phyloP scores from a whole-genome alignment of 64 coral and sea anemone genomes.

The Astreopora myriophthalma region DNA sequence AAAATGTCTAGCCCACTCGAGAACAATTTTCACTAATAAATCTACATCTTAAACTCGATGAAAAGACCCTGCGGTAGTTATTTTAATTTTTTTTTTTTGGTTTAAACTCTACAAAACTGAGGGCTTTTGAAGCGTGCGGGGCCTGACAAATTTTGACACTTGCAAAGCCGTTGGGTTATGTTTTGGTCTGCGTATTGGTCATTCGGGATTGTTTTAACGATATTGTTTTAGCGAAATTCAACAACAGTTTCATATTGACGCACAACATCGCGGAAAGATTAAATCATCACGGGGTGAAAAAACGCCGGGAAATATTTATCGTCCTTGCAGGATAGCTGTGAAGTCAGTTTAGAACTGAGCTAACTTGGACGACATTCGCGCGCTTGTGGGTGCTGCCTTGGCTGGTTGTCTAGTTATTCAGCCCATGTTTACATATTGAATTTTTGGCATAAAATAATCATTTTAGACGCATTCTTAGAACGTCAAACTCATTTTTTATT shows the following conservation, averaged over 20 bases:
- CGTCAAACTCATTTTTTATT: not conserved
- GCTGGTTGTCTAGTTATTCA: not conserved
- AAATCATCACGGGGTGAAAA: not conserved
- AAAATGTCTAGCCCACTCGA: not conserved
- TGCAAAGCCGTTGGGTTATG: conserved; percentile 4
- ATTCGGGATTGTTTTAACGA: conserved; percentile 21
- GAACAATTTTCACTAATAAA: not conserved
- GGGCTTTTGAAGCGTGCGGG: not conserved
- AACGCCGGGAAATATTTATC: not conserved
- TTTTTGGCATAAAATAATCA: not conserved
- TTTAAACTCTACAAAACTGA: too few relatives aligned
- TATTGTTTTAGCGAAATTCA: conserved; percentile 36
- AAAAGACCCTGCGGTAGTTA: not conserved
- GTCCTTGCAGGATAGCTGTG: too few relatives aligned
- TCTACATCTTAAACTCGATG: not conserved
- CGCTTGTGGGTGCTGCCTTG: too few relatives aligned
- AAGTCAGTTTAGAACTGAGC: not conserved
- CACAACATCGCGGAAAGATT: not conserved
- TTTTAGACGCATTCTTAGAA: not conserved
- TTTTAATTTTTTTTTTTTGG: not conserved
- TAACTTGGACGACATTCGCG: too few relatives aligned
- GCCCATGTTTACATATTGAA: not conserved
- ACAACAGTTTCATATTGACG: not conserved
- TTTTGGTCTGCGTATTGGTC: conserved; percentile 6
- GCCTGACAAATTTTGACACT: conserved; percentile 11